Conservation (phyloP, 2,888 invertebrate species). For the Dusona sp. region DNA sequence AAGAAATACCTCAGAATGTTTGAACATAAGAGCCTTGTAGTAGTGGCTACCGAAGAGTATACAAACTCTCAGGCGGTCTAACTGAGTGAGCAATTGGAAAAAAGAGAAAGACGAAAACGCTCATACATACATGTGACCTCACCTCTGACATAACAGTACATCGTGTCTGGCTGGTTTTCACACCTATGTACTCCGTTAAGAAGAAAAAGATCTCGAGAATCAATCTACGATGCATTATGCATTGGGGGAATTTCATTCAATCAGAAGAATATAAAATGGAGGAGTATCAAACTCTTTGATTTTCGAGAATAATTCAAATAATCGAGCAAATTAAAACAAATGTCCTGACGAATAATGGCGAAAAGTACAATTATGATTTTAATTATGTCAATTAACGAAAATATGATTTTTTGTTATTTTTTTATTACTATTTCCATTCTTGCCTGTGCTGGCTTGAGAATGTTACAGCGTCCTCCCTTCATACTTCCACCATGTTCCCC, state of each 20-base stretch:
- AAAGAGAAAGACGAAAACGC: slow-evolving; percentile 42
- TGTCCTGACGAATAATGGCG: too few species aligned
- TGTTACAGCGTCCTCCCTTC: too few species aligned
- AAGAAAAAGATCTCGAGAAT: slow-evolving; percentile 17
- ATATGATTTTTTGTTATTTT: too few species aligned
- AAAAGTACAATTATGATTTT: too few species aligned
- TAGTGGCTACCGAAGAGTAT: slow-evolving; percentile 42
- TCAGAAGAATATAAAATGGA: neutral
- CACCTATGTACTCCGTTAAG: slow-evolving; percentile 44
- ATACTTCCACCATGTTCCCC: too few species aligned
- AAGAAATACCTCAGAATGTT: slow-evolving; percentile 49
- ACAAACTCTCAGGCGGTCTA: slow-evolving; percentile 62
- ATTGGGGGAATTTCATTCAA: neutral
- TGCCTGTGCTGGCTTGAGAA: too few species aligned
- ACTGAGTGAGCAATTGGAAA: slow-evolving; percentile 18
- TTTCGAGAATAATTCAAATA: neutral
- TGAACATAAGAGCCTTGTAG: slow-evolving; percentile 38
- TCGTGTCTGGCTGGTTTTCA: slow-evolving; percentile 38
- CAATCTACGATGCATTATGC: neutral
- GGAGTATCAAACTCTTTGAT: neutral
- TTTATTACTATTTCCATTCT: too few species aligned
- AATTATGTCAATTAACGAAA: too few species aligned
- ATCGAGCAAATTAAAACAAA: too few species aligned
- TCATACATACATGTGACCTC: slow-evolving; percentile 51
- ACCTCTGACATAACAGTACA: slow-evolving; percentile 67